Evolutionary conservation across 2,888 invertebrate species (phyloP).

Genomic region (Aporophyla nigra): DNA sequence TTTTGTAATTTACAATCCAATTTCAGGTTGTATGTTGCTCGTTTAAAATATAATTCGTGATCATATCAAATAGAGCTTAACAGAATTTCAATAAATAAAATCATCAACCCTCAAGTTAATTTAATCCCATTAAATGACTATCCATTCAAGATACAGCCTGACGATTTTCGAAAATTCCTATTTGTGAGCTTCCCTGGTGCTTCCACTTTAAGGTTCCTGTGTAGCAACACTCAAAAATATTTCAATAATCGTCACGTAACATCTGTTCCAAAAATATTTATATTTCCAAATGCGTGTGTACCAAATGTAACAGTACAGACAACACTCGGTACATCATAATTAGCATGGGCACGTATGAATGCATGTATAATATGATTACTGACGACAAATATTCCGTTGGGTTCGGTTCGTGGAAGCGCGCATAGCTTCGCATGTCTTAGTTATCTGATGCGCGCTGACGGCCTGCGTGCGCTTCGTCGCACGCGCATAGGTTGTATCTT

Average conservation of each 20-base stretch:
- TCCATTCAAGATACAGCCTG: no score
- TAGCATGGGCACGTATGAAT: constrained; percentile 61
- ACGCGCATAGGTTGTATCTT: constrained; percentile 71
- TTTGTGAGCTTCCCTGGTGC: no score
- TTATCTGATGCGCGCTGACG: constrained; percentile 81
- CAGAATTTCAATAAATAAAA: no score
- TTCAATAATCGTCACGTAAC: constrained; percentile 33
- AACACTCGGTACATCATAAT: constrained; percentile 60
- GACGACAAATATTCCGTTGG: constrained; percentile 72
- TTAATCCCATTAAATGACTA: no score
- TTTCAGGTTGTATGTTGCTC: no score
- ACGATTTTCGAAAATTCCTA: no score
- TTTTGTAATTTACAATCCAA: no score
- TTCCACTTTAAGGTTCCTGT: not conserved
- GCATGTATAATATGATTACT: constrained; percentile 67
- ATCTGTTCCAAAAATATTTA: constrained; percentile 40
- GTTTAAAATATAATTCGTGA: no score
- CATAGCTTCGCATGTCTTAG: constrained; percentile 69
- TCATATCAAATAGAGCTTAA: no score
- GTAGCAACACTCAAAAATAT: constrained; percentile 13
- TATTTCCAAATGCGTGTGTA: constrained; percentile 54
- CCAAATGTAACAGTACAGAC: constrained; percentile 62
- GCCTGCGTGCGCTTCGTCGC: constrained; percentile 77
- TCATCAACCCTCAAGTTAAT: no score
- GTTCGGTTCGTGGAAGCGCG: constrained; percentile 70